Base-by-base conservation (phyloP, 2,888 invertebrate genomes). In the Phaedon cochleariae region DNA sequence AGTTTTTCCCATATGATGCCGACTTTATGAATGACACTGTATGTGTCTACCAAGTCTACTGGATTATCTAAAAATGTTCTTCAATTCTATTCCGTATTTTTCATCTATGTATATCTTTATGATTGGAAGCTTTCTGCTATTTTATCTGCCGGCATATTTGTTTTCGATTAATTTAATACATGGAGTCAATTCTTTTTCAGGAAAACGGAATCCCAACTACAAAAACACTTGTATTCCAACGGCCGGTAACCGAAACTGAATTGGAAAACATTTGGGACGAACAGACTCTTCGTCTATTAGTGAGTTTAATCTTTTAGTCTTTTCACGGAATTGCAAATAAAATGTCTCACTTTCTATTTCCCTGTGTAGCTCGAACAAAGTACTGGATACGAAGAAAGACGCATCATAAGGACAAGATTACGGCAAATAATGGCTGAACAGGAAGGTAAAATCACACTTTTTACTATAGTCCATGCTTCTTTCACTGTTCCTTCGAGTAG, bases 341-440 rank as follows among this genome's bases (percentile, higher is more conserved):
- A 12, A 37, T 26, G 3, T 17, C 2, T 46, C 20, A 15, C 26
- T 22, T 41, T 66, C 59, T 57, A 57, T 22, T 70, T 86, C 85
- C 10, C 12, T 17, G 58, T 62, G 20, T 83, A 95, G 95, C 88
- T 95, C 86, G 93, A 93, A 84, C 89, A 90, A 85, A 90, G 93
- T 83, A 90, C 89, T 74, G 93, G 93, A 83, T 94, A 94, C 92
- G 95, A 95, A 84, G 93, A 93, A 84, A 89, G 94, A 79, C 90
- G 93, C 79, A 88, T 89, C 76, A 90, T 95, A 81, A 88, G 95
- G 83, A 90, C 90, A 78, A 89, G 94, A 84, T 87, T 95, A 79
- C 90, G 92, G 78, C 88, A 91, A 83, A 89, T 95, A 81, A 92
- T 94, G 90, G 93, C 94, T 78, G 92, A 92, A 86, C 91, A 92